Conservation (phyloP, 2,888 invertebrate genomes). For the Nomada ruficornis region DNA sequence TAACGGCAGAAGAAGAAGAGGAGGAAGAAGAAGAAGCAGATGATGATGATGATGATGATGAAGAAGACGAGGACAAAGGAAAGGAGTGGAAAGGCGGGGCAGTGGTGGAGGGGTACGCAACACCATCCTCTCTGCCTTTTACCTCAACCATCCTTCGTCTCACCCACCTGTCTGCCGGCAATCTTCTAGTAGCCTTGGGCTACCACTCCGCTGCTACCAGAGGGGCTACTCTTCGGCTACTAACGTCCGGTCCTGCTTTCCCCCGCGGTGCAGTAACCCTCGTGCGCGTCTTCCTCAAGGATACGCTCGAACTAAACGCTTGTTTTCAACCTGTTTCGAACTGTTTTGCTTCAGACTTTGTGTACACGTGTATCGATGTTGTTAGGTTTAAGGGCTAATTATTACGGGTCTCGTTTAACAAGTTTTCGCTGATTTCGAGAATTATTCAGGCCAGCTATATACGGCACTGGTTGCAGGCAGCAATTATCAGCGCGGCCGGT, state of each 20-base stretch:
- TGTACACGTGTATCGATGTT: too few relatives aligned
- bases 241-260: conserved; percentile 78
- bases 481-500: neutral
- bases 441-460: neutral
- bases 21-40: conserved; percentile 54
- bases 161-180: conserved; percentile 84
- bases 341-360: neutral
- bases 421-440: neutral
- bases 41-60: conserved; percentile 48
- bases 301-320: conserved; percentile 46
- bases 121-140: conserved; percentile 72
- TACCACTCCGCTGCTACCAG: conserved; percentile 83
- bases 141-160: conserved; percentile 79
- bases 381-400: too few relatives aligned
- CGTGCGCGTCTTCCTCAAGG: conserved; percentile 60
- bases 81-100: conserved; percentile 45
- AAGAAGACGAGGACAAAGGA: conserved; percentile 61
- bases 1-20: conserved; percentile 35
- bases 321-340: conserved; percentile 20
- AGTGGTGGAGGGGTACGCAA: conserved; percentile 59
- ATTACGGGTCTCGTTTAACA: too few relatives aligned
- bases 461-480: neutral
- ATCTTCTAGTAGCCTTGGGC: conserved; percentile 85
- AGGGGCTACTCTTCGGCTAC: conserved; percentile 83
- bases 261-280: conserved; percentile 70